phyloP scores from a whole-genome alignment of 1,140 invertebrate genomes.

The Anastrepha obliqua region DNA sequence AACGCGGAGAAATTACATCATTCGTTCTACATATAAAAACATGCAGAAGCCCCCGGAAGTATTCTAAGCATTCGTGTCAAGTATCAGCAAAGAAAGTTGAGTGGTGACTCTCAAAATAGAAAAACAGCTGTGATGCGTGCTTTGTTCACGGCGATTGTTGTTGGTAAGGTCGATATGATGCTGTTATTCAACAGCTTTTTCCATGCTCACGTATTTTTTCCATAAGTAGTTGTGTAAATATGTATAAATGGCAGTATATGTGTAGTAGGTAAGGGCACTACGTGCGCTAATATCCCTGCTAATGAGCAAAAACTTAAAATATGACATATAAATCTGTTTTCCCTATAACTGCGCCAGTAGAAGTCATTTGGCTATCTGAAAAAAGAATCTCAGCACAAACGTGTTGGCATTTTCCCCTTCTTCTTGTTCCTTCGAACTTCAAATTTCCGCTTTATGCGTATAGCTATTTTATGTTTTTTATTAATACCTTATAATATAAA shows the following conservation, averaged over 20 bases:
- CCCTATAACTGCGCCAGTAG: no score
- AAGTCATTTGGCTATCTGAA: no score
- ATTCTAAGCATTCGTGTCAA: not conserved
- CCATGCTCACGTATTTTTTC: no score
- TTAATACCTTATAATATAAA: no score
- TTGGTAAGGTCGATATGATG: not conserved
- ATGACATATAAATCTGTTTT: no score
- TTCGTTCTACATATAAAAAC: not conserved
- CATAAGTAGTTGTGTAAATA: no score
- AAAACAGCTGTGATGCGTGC: not conserved
- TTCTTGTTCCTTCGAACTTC: no score
- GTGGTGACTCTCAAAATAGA: not conserved
- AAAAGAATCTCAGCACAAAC: no score
- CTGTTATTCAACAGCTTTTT: not conserved
- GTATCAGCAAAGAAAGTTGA: conserved; percentile 1
- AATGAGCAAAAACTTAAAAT: not conserved
- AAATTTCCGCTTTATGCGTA: no score
- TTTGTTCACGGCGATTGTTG: not conserved
- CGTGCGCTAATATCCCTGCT: not conserved
- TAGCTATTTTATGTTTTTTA: no score
- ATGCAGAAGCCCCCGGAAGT: not conserved
- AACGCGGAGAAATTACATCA: not conserved
- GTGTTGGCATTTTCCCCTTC: no score
- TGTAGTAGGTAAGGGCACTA: not conserved
- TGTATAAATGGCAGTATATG: not conserved